phyloP scores from a whole-genome alignment of 2,113 vertebrate species.

The Chrysochloris asiatica region DNA sequence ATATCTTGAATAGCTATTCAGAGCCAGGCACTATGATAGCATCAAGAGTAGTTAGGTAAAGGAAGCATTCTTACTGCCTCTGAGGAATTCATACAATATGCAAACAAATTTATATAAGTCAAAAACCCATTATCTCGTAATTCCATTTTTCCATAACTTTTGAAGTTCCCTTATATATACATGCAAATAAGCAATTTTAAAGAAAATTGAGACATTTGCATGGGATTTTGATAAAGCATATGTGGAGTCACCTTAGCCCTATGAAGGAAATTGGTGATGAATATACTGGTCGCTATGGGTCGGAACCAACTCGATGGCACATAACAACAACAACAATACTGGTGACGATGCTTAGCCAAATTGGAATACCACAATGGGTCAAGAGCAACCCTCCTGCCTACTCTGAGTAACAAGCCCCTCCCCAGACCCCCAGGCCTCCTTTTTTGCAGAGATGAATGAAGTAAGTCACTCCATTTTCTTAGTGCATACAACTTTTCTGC shows the following conservation, averaged over 20 bases:
- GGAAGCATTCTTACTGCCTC: conserved; percentile 6
- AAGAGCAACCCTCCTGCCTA: neutral
- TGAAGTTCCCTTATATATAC: too few species aligned
- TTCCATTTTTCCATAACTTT: too few species aligned
- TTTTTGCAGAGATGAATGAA: neutral
- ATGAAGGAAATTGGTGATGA: too few species aligned
- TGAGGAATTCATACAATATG: neutral
- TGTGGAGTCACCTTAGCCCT: too few species aligned
- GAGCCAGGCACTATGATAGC: neutral
- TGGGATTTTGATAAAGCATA: neutral
- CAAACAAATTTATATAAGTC: neutral
- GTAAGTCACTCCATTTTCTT: neutral
- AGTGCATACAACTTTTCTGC: neutral
- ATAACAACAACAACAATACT: too few species aligned
- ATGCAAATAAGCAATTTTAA: neutral
- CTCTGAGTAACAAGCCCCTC: neutral
- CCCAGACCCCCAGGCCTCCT: too few species aligned
- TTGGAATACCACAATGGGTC: neutral
- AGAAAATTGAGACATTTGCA: neutral
- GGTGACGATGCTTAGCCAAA: neutral
- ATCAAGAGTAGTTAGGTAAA: neutral
- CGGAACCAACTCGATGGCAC: too few species aligned
- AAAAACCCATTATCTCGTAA: too few species aligned
- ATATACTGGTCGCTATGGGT: too few species aligned
- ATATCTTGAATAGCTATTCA: neutral